Percentiles rank a stretch among this genome's conserved stretches.
Conservation (phyloP, 2,888 invertebrate species). For the Epirrita christyi region DNA sequence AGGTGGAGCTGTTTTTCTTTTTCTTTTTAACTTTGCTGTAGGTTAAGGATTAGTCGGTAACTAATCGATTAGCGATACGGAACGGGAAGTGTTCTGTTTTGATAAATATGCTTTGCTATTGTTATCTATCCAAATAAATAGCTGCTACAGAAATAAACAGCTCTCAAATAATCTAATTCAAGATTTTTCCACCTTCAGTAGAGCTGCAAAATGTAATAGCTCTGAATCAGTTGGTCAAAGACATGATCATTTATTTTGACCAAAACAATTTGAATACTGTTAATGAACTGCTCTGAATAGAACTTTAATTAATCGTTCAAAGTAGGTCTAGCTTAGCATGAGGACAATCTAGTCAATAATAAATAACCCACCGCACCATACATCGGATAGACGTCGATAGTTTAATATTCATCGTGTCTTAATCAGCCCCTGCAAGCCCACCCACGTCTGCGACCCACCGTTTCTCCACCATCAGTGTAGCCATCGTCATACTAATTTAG, state of each 20-base stretch:
- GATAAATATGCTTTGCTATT: constrained; percentile 48
- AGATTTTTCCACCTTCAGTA: not conserved
- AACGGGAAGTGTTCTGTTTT: constrained; percentile 63
- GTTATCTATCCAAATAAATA: constrained; percentile 36
- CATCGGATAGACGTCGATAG: constrained; percentile 36
- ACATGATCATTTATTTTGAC: not conserved
- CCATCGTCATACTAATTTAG: constrained; percentile 82
- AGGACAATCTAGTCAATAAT: constrained; percentile 22
- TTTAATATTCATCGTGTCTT: constrained; percentile 79
- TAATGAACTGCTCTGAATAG: constrained; percentile 6
- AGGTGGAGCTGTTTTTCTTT: constrained; percentile 74
- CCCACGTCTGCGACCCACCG: constrained; percentile 75
- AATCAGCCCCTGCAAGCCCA: constrained; percentile 74
- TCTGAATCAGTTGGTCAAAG: not conserved
- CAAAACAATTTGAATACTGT: constrained; percentile 4
- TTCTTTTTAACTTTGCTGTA: constrained; percentile 80
- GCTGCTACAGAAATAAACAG: not conserved
- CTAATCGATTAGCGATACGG: constrained; percentile 77
- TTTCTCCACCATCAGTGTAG: constrained; percentile 77
- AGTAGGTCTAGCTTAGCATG: constrained; percentile 10
- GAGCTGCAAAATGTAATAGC: not conserved
- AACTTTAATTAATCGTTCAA: constrained; percentile 1
- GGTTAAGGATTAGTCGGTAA: constrained; percentile 79
- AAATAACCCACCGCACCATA: constrained; percentile 23
- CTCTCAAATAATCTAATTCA: not conserved